These are phyloP conservation scores for Heliconius hortense DNA, from an alignment of 2,888 invertebrate genomes.

Conservation along the genomic window DNA sequence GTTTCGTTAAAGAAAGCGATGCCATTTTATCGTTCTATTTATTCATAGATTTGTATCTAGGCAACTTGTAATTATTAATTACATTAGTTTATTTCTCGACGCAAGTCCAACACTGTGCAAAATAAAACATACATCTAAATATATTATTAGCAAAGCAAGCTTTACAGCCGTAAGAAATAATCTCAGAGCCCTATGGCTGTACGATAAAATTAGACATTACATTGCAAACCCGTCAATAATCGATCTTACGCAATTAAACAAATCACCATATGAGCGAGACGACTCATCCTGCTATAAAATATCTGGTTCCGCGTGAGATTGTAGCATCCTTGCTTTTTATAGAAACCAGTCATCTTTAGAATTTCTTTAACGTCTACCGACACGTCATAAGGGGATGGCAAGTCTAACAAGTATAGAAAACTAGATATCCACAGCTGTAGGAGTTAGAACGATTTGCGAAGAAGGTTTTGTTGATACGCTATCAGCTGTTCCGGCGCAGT, in stretches of 20 bases:
- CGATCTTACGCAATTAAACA: constrained; percentile 69
- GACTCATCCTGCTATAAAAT: constrained; percentile 57
- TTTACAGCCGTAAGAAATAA: constrained; percentile 30
- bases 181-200: constrained; percentile 26
- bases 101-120: not conserved
- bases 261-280: constrained; percentile 56
- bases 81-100: not conserved
- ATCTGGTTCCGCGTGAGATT: constrained; percentile 69
- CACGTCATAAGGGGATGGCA: constrained; percentile 53
- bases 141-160: not conserved
- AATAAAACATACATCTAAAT: not conserved
- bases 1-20: not conserved
- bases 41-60: not conserved
- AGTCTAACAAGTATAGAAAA: constrained; percentile 71
- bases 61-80: not conserved
- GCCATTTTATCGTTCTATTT: constrained; percentile 1
- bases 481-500: constrained; percentile 79
- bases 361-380: constrained; percentile 45
- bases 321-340: constrained; percentile 64
- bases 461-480: constrained; percentile 77
- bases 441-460: constrained; percentile 75
- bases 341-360: constrained; percentile 59
- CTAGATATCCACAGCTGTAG: constrained; percentile 72
- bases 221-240: constrained; percentile 56
- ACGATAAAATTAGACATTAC: constrained; percentile 51